phyloP scores from a whole-genome alignment of 2,113 vertebrate genomes.

The Aythya baeri region DNA sequence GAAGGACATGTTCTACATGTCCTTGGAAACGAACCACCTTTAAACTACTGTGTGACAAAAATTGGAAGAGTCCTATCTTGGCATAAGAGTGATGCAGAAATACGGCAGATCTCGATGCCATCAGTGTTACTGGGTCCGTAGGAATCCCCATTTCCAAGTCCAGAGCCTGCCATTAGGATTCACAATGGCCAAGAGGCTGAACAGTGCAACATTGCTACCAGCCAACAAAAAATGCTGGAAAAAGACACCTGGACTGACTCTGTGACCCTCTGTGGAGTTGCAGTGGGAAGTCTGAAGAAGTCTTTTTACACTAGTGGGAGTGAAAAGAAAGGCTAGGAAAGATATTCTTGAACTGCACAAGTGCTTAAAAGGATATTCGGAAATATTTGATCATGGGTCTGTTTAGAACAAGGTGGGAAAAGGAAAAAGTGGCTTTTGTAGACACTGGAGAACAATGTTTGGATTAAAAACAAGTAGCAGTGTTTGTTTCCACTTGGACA shows the following conservation, averaged over 20 bases:
- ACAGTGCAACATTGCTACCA: background rate
- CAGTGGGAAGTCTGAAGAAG: background rate
- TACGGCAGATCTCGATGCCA: background rate
- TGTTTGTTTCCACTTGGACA: background rate
- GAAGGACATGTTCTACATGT: background rate
- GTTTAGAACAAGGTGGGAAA: background rate
- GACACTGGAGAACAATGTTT: background rate
- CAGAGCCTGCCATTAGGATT: background rate
- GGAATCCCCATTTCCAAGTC: background rate
- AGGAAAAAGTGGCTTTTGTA: background rate
- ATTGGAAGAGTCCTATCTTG: background rate
- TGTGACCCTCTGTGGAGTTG: background rate
- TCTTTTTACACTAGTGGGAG: background rate
- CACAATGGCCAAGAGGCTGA: background rate
- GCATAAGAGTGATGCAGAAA: background rate
- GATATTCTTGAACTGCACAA: background rate
- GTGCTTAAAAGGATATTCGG: background rate
- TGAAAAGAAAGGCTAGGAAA: background rate
- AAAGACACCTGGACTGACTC: background rate
- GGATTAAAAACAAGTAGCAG: background rate
- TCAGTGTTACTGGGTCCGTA: background rate
- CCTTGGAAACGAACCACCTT: background rate
- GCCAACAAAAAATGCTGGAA: background rate
- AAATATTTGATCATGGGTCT: background rate
- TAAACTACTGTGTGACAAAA: background rate